A percentile compares a stretch with the other conserved stretches of the same genome.
Evolutionary conservation across 2,888 invertebrate genomes (phyloP).

Genomic region (Harpalus rufipes): DNA sequence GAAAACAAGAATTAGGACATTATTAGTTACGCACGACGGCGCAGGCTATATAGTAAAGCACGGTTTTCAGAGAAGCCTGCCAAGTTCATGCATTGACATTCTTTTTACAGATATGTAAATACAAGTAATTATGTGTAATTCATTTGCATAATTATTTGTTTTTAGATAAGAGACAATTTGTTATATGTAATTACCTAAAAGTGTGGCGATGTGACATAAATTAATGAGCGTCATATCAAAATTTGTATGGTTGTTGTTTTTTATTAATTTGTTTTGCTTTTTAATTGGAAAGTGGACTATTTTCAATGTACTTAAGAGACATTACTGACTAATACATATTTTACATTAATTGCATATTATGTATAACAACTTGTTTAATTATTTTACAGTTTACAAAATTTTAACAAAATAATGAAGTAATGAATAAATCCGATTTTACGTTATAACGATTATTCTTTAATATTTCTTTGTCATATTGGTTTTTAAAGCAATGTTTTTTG

Average conservation of each 20-base stretch:
- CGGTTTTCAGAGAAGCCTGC: conserved; percentile 3
- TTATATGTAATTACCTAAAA: conserved; percentile 10
- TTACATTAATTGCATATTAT: too few species aligned
- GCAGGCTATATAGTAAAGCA: conserved; percentile 12
- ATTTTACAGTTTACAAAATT: too few species aligned
- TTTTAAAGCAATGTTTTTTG: too few species aligned
- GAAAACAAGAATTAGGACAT: conserved; percentile 59
- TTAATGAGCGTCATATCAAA: conserved; percentile 21
- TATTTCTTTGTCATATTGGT: too few species aligned
- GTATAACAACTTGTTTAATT: too few species aligned
- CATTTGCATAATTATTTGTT: conserved; percentile 61
- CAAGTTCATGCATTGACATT: conserved; percentile 53
- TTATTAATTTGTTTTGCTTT: neutral
- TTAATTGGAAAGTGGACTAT: neutral
- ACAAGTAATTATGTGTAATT: conserved; percentile 53
- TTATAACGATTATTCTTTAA: too few species aligned
- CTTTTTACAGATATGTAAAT: conserved; percentile 60
- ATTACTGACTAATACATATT: too few species aligned
- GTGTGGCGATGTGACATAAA: conserved; percentile 2
- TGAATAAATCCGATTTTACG: too few species aligned
- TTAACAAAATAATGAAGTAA: too few species aligned
- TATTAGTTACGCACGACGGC: conserved; percentile 59
- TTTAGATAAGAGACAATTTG: conserved; percentile 44
- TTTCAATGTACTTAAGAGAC: neutral
- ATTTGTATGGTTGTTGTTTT: neutral